Evolutionary conservation across 2,888 invertebrate genomes (phyloP).

Genomic region (Spodoptera picta): DNA sequence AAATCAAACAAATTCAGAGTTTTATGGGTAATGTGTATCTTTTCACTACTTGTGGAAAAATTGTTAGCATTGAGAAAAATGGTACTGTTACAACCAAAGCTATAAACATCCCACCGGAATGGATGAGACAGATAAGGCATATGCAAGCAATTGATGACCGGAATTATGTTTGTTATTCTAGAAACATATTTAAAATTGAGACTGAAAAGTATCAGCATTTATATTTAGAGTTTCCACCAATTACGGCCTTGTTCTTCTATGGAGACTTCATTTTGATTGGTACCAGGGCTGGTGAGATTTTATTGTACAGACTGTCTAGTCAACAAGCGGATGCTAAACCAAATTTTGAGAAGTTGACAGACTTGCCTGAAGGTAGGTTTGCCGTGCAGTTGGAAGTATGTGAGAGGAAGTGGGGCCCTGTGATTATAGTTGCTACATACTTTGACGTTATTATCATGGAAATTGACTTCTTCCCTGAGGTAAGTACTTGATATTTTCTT

Average conservation of each 20-base stretch:
- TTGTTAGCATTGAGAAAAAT: constrained; percentile 66
- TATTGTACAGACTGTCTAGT: constrained; percentile 74
- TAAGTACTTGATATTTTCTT: constrained; percentile 61
- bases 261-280: constrained; percentile 77
- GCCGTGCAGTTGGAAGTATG: constrained; percentile 78
- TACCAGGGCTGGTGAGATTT: constrained; percentile 71
- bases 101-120: constrained; percentile 73
- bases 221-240: constrained; percentile 78
- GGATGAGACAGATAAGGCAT: constrained; percentile 76
- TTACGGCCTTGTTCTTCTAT: constrained; percentile 80
- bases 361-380: constrained; percentile 75
- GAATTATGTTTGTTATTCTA: constrained; percentile 79
- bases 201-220: constrained; percentile 74
- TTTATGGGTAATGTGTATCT: constrained; percentile 63
- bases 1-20: constrained; percentile 75
- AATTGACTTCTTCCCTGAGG: constrained; percentile 75
- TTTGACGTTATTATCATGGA: constrained; percentile 73
- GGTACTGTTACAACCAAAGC: constrained; percentile 56
- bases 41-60: constrained; percentile 78
- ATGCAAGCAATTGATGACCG: constrained; percentile 71
- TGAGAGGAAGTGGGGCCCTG: constrained; percentile 75
- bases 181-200: constrained; percentile 78
- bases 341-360: constrained; percentile 71
- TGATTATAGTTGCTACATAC: constrained; percentile 75
- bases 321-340: constrained; percentile 69